Evolutionary conservation across 2,888 invertebrate genomes (phyloP).

Genomic region (Ochlodes sylvanus): DNA sequence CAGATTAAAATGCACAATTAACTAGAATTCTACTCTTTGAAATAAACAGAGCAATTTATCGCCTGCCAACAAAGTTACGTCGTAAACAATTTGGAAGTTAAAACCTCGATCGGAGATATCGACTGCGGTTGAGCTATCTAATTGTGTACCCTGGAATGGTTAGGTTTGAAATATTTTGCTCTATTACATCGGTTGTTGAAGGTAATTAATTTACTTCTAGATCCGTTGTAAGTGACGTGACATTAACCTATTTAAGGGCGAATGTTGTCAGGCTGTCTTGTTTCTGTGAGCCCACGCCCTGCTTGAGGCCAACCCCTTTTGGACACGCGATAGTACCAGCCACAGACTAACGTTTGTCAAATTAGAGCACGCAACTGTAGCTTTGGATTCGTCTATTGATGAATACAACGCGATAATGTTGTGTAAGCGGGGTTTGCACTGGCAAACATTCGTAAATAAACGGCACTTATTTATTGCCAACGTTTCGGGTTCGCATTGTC

Average conservation of each 20-base stretch:
- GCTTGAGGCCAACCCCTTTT: slow-evolving; percentile 65
- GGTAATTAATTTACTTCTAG: slow-evolving; percentile 27
- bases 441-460: too few species aligned
- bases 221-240: slow-evolving; percentile 40
- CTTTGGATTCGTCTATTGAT: slow-evolving; percentile 21
- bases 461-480: too few species aligned
- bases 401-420: neutral
- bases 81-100: slow-evolving; percentile 26
- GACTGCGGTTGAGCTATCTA: slow-evolving; percentile 27
- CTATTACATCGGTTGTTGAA: slow-evolving; percentile 1
- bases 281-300: slow-evolving; percentile 56
- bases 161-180: slow-evolving; percentile 7
- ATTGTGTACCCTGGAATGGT: slow-evolving; percentile 12
- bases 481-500: too few species aligned
- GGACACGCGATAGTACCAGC: slow-evolving; percentile 54
- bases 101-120: slow-evolving; percentile 21
- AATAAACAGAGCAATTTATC: slow-evolving; percentile 24
- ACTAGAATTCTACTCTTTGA: slow-evolving; percentile 10
- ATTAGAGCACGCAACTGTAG: slow-evolving; percentile 28
- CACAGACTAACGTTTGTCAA: slow-evolving; percentile 26
- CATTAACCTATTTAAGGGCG: slow-evolving; percentile 60
- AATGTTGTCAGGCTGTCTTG: slow-evolving; percentile 53
- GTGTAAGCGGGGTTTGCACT: too few species aligned
- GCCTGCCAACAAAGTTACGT: slow-evolving; percentile 17
- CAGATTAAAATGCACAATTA: slow-evolving; percentile 13